A percentile compares a stretch with the other conserved stretches of the same genome.
phyloP scores from a whole-genome alignment of 2,888 invertebrate genomes.

The Cactoblastis cactorum region DNA sequence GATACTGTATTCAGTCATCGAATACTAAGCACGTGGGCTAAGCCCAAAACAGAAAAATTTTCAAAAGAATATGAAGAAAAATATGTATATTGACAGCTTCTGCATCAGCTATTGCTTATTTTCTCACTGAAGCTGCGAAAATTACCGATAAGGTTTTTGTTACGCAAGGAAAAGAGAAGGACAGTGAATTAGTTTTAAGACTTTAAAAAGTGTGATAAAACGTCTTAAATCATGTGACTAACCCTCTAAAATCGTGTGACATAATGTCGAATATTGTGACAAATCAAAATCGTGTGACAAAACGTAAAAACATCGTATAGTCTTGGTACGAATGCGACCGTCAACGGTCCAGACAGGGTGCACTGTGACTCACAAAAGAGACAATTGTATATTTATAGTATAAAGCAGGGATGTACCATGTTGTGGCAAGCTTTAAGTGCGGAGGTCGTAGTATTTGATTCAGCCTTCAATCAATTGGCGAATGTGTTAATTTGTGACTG shows the following conservation, averaged over 20 bases:
- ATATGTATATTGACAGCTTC: background rate
- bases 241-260: background rate
- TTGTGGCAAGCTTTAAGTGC: conserved; percentile 12
- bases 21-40: background rate
- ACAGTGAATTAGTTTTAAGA: conserved; percentile 1
- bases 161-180: background rate
- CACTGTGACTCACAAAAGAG: background rate
- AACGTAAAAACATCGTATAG: background rate
- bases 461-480: background rate
- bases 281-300: background rate
- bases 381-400: conserved; percentile 12
- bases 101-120: background rate
- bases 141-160: background rate
- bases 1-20: background rate
- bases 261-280: background rate
- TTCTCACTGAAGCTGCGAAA: background rate
- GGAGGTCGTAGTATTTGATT: conserved; percentile 1
- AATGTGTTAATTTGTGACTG: conserved; percentile 1
- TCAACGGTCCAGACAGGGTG: conserved; percentile 4
- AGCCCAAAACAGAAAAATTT: background rate
- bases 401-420: conserved; percentile 12
- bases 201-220: background rate
- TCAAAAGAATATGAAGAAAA: background rate
- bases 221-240: background rate
- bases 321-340: background rate